Base-by-base conservation (phyloP, 1,140 invertebrate genomes). In the Drosophila triauraria region DNA sequence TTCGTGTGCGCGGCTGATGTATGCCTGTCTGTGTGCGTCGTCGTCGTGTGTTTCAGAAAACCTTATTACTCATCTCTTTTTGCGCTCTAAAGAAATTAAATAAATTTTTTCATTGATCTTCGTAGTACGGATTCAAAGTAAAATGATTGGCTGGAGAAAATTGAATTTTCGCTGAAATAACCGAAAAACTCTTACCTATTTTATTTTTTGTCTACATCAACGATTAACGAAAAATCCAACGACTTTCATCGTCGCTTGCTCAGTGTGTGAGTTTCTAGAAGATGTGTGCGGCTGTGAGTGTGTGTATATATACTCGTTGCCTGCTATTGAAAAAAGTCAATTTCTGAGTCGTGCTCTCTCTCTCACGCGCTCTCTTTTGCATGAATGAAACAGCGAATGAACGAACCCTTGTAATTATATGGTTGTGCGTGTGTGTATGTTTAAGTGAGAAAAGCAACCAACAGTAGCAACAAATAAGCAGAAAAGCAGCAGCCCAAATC, bases 191-290 rank as follows among this genome's bases (percentile, higher is more conserved):
- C 72, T 76, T 91, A 86, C 50, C 64, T 82, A 90, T 83, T 75
- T 84, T 65, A 71, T 57, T 82, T 85, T 91, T 91, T 91, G 83
- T 91, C 88, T 91, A 91, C 83, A 91, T 91, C 87, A 91, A 91
- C 87, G 87, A 91, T 91, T 91, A 87, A 86, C 88, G 83, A 91
- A 91, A 80, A 91, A 83, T 68, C 63, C 86, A 85, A 90, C 86
- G 86, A 90, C 86, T 90, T 90, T 91, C 86, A 90, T 90, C 81
- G 82, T 86, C 80, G 78, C 74, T 78, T 20, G 53, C 20, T 56
- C 35, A 25, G 53, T 56, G 53, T 71, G 72, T 87, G 78, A 78
- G 84, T 87, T 75, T 77, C 76, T 80, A 80, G 76, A 35, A 42
- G 58, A 58, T 78, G 54, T 78, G 56, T 68, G 70, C 72, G 63